phyloP scores from a whole-genome alignment of 2,113 vertebrate species.

The Takifugu bimaculatus region DNA sequence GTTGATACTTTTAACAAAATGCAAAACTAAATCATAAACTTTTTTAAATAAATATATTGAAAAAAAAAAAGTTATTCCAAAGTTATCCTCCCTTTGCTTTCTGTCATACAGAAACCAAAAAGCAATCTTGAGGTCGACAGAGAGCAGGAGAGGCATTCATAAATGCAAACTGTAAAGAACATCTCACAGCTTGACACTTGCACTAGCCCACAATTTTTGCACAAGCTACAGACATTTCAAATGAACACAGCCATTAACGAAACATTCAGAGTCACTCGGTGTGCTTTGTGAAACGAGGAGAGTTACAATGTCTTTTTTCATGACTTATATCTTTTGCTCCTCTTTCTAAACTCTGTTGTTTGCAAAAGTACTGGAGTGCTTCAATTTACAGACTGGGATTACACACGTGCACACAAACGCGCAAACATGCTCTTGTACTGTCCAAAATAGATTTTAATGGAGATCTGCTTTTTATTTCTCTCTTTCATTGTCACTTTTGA shows the following conservation, averaged over 20 bases:
- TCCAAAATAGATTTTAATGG: conserved; percentile 73
- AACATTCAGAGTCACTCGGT: conserved; percentile 50
- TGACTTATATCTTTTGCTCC: conserved; percentile 53
- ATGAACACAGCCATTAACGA: conserved; percentile 60
- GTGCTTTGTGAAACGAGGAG: conserved; percentile 45
- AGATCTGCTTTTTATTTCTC: conserved; percentile 76
- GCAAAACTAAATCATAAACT: conserved; percentile 75
- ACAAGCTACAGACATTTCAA: conserved; percentile 72
- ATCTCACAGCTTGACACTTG: conserved; percentile 73
- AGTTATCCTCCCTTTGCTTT: conserved; percentile 78
- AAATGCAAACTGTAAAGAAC: conserved; percentile 75
- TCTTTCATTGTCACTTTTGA: conserved; percentile 77
- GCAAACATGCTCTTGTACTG: conserved; percentile 71
- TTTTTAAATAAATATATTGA: conserved; percentile 78
- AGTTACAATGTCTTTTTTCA: conserved; percentile 42
- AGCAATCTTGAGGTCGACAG: conserved; percentile 77
- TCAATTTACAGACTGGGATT: conserved; percentile 66
- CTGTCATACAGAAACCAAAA: conserved; percentile 79
- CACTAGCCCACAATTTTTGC: conserved; percentile 75
- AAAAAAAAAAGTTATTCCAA: conserved; percentile 76
- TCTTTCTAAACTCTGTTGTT: conserved; percentile 66
- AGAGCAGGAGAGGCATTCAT: conserved; percentile 71
- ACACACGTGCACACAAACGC: conserved; percentile 28
- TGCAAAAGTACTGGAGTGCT: conserved; percentile 69
- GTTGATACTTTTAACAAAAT: conserved; percentile 81